Conservation (phyloP, 2,113 vertebrate species). For the Ctenomys sociabilis region DNA sequence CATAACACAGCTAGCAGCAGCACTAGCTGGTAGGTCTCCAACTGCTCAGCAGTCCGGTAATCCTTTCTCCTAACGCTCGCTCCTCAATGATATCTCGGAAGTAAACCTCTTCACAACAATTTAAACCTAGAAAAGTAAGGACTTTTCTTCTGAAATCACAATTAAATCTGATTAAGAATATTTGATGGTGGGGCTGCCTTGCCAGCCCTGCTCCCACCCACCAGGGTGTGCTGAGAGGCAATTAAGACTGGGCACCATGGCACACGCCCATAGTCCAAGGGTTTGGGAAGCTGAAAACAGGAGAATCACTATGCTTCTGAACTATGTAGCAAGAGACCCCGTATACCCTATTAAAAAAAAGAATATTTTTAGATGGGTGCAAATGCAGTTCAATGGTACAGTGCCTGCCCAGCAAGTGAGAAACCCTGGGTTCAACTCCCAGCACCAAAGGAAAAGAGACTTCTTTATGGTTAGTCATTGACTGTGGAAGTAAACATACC, state of each 20-base stretch:
- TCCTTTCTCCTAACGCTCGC: neutral
- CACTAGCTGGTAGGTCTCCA: neutral
- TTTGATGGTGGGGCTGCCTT: neutral
- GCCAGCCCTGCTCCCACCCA: too few relatives aligned
- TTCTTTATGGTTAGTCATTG: fast-evolving
- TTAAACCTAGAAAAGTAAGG: neutral
- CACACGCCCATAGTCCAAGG: too few relatives aligned
- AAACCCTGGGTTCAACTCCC: neutral
- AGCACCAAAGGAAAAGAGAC: neutral
- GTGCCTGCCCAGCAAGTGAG: neutral
- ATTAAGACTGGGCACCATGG: too few relatives aligned
- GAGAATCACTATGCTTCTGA: too few relatives aligned
- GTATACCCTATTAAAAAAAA: too few relatives aligned
- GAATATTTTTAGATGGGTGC: neutral
- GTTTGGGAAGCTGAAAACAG: too few relatives aligned
- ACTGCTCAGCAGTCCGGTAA: neutral
- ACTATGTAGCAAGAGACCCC: too few relatives aligned
- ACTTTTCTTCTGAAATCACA: neutral
- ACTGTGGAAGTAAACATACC: constrained; percentile 83
- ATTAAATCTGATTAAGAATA: neutral
- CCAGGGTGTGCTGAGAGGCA: too few relatives aligned
- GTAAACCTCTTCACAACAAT: neutral
- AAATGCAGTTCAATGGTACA: neutral
- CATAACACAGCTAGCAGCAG: neutral
- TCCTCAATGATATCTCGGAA: neutral